Evolutionary conservation across 2,113 vertebrate genomes (phyloP), one percentile per base, ranked within the genome.

Genomic region (Sphaerodactylus townsendi): DNA sequence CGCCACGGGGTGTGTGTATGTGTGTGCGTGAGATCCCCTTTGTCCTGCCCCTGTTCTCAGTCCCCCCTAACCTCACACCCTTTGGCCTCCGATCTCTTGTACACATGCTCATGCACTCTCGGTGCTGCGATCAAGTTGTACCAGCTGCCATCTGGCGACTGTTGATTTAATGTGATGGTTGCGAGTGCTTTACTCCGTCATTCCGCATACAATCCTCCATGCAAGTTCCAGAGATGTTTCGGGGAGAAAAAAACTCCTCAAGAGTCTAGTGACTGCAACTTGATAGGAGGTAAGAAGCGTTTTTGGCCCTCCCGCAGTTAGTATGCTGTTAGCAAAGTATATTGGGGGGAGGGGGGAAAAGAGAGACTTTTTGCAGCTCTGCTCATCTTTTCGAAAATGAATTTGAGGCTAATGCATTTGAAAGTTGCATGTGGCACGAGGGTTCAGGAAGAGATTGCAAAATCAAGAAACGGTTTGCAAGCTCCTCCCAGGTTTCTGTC

Each of bases 111-210:
- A 74, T 69, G 62, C 77, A 6, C 81, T 83, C 85, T 23, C 77
- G 79, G 79, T 85, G 92, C 91, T 87, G 90, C 83, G 70, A 82
- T 85, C 89, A 89, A 93, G 90, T 93, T 93, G 94, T 83, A 90
- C 92, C 93, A 91, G 94, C 94, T 91, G 95, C 96, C 95, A 95
- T 95, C 96, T 96, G 96, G 94, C 92, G 94, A 95, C 93, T 93
- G 94, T 69, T 92, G 86, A 77, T 82, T 95, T 87, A 70, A 86
- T 83, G 87, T 83, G 93, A 85, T 89, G 86, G 87, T 90, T 88
- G 90, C 80, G 91, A 90, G 82, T 85, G 86, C 77, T 87, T 80
- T 86, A 71, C 84, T 89, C 89, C n/a, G n/a, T n/a, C n/a, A 79
- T 46, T 76, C 76, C 56, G 23, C n/a, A 25, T 46, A 15, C 41